phyloP scores from a whole-genome alignment of 2,113 vertebrate genomes.

The Scatophagus argus region DNA sequence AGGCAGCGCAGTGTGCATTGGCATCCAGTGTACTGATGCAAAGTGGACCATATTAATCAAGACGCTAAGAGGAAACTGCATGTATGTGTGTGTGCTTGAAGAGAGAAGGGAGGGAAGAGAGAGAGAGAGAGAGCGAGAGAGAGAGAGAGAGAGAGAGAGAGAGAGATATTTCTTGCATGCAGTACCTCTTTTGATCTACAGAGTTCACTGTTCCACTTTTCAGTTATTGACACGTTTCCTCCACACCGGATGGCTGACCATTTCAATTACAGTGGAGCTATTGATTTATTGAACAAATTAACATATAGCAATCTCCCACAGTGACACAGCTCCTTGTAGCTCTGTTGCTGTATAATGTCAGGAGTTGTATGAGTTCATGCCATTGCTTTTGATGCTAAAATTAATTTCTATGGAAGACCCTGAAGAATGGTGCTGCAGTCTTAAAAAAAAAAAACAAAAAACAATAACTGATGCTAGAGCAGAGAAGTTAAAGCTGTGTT shows the following conservation, averaged over 20 bases:
- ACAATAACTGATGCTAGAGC: conserved; percentile 44
- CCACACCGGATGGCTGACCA: conserved; percentile 50
- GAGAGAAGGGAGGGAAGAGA: conserved; percentile 25
- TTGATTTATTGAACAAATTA: conserved; percentile 83
- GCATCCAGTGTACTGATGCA: conserved; percentile 78
- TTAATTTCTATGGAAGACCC: conserved; percentile 41
- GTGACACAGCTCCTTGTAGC: conserved; percentile 69
- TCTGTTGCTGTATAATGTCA: conserved; percentile 48
- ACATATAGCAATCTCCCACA: conserved; percentile 77
- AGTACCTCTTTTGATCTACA: conserved; percentile 70
- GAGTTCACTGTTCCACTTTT: conserved; percentile 81
- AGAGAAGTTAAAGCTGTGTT: conserved; percentile 23
- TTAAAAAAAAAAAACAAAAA: conserved; percentile 65
- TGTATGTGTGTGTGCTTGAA: conserved; percentile 6
- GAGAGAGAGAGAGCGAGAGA: not conserved
- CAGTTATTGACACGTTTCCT: conserved; percentile 17
- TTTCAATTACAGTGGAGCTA: conserved; percentile 77
- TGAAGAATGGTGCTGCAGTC: conserved; percentile 34
- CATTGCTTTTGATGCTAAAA: conserved; percentile 51
- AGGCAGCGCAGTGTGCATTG: conserved; percentile 78
- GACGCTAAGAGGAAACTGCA: conserved; percentile 65
- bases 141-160: conserved; percentile 4
- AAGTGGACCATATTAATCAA: conserved; percentile 85
- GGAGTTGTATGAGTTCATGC: conserved; percentile 22
- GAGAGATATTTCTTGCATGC: conserved; percentile 20